These are phyloP conservation scores for Platycercus adscitus DNA, from an alignment of 2,113 vertebrate species.

Conservation along the genomic window DNA sequence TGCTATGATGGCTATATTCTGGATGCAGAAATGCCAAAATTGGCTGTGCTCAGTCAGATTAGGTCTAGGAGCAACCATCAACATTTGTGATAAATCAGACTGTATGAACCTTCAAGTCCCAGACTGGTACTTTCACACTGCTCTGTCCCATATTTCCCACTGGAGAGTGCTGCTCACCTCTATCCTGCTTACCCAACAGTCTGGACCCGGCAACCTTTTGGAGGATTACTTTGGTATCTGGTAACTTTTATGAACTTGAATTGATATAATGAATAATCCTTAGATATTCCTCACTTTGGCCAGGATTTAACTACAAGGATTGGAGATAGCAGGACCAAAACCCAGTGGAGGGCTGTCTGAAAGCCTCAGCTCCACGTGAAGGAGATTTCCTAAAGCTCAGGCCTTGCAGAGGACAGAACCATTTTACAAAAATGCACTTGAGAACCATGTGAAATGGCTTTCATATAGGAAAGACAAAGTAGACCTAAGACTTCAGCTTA, in stretches of 20 bases:
- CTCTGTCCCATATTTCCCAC: not conserved
- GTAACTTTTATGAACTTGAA: not conserved
- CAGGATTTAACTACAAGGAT: not conserved
- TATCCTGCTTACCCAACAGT: fast-evolving
- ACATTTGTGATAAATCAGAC: not conserved
- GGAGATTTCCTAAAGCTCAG: not conserved
- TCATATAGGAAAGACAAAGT: not conserved
- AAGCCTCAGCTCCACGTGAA: not conserved
- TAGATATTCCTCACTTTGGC: not conserved
- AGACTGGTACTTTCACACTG: not conserved
- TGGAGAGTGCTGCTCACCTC: not conserved
- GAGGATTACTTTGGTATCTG: not conserved
- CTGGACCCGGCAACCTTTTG: not conserved
- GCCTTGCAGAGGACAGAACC: not conserved
- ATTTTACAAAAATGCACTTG: not conserved
- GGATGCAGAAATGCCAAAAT: not conserved
- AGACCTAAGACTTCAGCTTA: not conserved
- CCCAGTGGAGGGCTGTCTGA: not conserved
- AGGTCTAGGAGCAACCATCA: not conserved
- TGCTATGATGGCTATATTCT: not conserved
- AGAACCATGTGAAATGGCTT: not conserved
- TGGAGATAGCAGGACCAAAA: not conserved
- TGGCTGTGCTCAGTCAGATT: not conserved
- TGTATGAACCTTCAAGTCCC: not conserved
- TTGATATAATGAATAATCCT: slow-evolving; percentile 8